Percentiles rank a stretch among this genome's conserved stretches.
Conservation (phyloP, 2,113 vertebrate genomes). For the Tachuris rubrigastra region DNA sequence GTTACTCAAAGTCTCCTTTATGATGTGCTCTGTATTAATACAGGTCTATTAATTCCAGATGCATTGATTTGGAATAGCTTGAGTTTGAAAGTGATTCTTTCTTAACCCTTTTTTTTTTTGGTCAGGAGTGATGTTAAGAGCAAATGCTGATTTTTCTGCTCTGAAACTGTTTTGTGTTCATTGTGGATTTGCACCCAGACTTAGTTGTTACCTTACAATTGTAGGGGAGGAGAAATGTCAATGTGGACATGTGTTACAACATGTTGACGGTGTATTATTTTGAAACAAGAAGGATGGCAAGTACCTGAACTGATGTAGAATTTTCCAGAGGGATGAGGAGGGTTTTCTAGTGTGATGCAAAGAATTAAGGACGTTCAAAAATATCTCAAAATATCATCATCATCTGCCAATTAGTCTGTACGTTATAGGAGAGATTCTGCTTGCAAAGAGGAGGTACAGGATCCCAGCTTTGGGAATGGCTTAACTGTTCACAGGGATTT, state of each 20-base stretch:
- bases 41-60: neutral
- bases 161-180: neutral
- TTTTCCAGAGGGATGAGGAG: neutral
- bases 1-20: neutral
- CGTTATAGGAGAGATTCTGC: neutral
- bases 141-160: neutral
- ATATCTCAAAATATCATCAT: neutral
- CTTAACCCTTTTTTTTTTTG: neutral
- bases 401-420: neutral
- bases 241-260: neutral
- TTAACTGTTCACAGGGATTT: neutral
- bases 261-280: neutral
- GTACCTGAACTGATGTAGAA: neutral
- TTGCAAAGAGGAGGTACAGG: neutral
- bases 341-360: neutral
- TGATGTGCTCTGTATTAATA: neutral
- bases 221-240: neutral
- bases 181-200: neutral
- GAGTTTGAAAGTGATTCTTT: neutral
- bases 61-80: neutral
- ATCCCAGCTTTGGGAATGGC: neutral
- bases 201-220: neutral
- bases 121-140: neutral
- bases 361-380: neutral
- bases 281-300: neutral